Conservation (phyloP, 2,888 invertebrate genomes). For the Ramazzottius varieornatus region DNA sequence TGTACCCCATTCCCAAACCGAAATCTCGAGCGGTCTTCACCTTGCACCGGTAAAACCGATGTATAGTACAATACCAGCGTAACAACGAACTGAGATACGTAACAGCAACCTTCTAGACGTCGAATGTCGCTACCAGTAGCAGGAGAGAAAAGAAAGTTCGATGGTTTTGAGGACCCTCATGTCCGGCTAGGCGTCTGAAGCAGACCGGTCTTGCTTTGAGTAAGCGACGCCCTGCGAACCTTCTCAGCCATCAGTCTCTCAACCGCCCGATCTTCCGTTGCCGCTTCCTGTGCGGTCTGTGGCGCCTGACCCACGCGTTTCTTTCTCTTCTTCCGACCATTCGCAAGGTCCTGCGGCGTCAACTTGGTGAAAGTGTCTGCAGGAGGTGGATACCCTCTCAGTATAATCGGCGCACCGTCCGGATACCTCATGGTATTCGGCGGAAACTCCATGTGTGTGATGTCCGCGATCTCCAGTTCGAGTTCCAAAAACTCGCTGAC, state of each 20-base stretch:
- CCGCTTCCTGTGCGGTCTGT: not conserved
- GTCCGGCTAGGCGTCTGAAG: no score
- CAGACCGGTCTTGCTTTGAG: no score
- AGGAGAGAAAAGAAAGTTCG: no score
- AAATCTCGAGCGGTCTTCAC: no score
- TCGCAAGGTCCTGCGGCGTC: not conserved
- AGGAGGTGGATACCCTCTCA: not conserved
- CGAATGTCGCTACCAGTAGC: no score
- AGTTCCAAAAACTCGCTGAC: not conserved
- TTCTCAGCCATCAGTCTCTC: not conserved
- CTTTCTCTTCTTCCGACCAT: not conserved
- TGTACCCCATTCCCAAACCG: no score
- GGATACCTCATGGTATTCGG: not conserved
- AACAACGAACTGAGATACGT: no score
- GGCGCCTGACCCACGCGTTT: not conserved
- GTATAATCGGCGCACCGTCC: not conserved
- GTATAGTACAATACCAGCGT: no score
- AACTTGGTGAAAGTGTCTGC: not conserved
- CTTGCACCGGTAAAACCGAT: no score
- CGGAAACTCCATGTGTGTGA: not conserved
- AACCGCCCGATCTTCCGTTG: not conserved
- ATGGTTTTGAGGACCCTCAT: no score
- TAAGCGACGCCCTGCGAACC: not conserved
- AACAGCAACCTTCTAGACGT: no score
- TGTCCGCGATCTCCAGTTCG: not conserved